Conservation (phyloP, 2,888 invertebrate genomes). For the Platypus cylindrus region DNA sequence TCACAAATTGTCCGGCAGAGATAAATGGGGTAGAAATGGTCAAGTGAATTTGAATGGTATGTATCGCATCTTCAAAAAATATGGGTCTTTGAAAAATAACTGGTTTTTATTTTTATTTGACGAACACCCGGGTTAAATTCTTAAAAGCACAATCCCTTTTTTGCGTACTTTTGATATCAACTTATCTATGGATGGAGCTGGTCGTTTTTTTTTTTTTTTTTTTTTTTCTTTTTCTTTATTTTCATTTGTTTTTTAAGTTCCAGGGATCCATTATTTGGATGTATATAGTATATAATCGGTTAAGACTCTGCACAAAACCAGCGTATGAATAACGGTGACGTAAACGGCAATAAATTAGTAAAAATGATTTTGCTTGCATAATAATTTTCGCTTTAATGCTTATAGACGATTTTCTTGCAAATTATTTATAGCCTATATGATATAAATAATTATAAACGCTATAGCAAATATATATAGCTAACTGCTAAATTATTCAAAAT, state of each 20-base stretch:
- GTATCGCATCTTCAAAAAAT: conserved; percentile 16
- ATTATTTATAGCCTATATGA: conserved; percentile 12
- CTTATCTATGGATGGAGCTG: conserved; percentile 13
- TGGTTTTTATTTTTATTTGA: conserved; percentile 22
- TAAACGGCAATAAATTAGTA: conserved; percentile 13
- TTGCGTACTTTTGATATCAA: conserved; percentile 14
- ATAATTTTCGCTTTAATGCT: conserved; percentile 12
- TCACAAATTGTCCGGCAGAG: conserved; percentile 27
- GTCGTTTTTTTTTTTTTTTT: not conserved
- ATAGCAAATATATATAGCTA: conserved; percentile 11
- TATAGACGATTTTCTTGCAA: conserved; percentile 12
- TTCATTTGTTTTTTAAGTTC: conserved; percentile 9
- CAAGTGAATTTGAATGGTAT: conserved; percentile 27
- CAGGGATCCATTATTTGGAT: conserved; percentile 10
- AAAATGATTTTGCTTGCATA: conserved; percentile 12
- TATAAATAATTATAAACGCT: too few species aligned
- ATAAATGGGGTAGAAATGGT: conserved; percentile 29
- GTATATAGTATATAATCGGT: conserved; percentile 10
- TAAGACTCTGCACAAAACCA: conserved; percentile 7
- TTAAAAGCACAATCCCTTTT: conserved; percentile 8
- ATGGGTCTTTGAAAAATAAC: conserved; percentile 23
- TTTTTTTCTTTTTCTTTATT: conserved; percentile 4
- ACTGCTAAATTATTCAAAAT: conserved; percentile 12
- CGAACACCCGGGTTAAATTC: conserved; percentile 23
- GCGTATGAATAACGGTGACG: conserved; percentile 11